phyloP scores from a whole-genome alignment of 2,797 vertebrate genomes.

The Tragelaphus eurycerus region DNA sequence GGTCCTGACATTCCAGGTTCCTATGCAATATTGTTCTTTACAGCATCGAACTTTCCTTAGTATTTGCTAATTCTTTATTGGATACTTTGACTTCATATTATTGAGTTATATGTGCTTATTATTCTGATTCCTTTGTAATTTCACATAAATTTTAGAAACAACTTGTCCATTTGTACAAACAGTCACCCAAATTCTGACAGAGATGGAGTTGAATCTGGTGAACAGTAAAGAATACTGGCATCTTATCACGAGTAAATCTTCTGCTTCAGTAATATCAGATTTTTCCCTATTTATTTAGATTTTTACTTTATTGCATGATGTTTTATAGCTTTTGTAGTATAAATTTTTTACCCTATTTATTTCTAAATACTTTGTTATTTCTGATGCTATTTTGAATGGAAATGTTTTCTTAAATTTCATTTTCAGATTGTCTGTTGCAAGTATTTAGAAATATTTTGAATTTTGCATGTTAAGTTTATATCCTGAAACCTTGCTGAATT shows the following conservation, averaged over 20 bases:
- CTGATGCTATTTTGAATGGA: background rate
- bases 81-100: background rate
- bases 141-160: background rate
- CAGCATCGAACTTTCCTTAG: too few species aligned
- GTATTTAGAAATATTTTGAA: background rate
- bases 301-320: background rate
- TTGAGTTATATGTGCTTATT: background rate
- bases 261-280: background rate
- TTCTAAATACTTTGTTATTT: background rate
- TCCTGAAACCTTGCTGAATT: background rate
- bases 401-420: background rate
- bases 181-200: background rate
- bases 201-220: background rate
- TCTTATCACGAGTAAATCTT: background rate
- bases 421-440: background rate
- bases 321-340: background rate
- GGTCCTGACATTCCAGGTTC: too few species aligned
- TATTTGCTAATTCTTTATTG: background rate
- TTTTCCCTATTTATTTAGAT: background rate
- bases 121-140: background rate
- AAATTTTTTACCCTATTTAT: background rate
- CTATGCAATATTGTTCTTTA: too few species aligned
- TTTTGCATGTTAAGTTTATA: background rate
- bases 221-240: background rate
- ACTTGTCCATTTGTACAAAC: background rate